Percentiles rank a stretch among this genome's conserved stretches.
Conservation (phyloP, 30 jellyfish, hydroid and myxozoan genomes). For the Mastigias papua region DNA sequence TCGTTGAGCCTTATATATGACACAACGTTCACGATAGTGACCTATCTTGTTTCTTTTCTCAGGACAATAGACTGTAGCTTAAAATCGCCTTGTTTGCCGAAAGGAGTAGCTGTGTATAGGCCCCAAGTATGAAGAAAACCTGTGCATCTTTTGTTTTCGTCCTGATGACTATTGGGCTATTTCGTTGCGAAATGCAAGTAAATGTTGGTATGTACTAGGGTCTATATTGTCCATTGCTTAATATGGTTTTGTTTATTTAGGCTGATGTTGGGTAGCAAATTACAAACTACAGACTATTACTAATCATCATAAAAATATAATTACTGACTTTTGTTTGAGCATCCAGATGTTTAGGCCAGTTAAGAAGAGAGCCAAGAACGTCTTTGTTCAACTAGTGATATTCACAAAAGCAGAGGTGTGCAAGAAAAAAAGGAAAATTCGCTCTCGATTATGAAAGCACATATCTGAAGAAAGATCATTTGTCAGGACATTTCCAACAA, state of each 20-base stretch:
- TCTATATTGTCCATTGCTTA: not conserved
- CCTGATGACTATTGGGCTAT: not conserved
- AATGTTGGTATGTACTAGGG: not conserved
- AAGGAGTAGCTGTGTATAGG: not conserved
- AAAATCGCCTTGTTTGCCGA: not conserved
- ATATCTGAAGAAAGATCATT: too few relatives aligned
- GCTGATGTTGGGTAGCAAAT: too few relatives aligned
- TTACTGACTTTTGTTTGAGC: too few relatives aligned
- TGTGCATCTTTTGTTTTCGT: not conserved
- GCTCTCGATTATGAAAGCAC: too few relatives aligned
- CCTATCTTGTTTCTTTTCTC: not conserved
- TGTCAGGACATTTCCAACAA: too few relatives aligned
- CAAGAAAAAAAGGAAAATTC: too few relatives aligned
- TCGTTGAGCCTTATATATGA: not conserved
- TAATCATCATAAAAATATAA: too few relatives aligned
- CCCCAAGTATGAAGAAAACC: not conserved
- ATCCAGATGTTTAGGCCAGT: too few relatives aligned
- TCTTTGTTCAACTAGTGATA: too few relatives aligned
- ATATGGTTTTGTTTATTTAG: not conserved
- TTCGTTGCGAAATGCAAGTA: not conserved
- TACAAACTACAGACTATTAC: too few relatives aligned
- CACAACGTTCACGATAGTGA: not conserved
- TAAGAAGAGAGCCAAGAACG: too few relatives aligned
- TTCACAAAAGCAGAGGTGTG: too few relatives aligned
- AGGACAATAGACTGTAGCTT: not conserved